Evolutionary conservation across 2,113 vertebrate genomes (phyloP), one percentile per base, ranked within the genome.

Genomic region (Coptodon rendalli): DNA sequence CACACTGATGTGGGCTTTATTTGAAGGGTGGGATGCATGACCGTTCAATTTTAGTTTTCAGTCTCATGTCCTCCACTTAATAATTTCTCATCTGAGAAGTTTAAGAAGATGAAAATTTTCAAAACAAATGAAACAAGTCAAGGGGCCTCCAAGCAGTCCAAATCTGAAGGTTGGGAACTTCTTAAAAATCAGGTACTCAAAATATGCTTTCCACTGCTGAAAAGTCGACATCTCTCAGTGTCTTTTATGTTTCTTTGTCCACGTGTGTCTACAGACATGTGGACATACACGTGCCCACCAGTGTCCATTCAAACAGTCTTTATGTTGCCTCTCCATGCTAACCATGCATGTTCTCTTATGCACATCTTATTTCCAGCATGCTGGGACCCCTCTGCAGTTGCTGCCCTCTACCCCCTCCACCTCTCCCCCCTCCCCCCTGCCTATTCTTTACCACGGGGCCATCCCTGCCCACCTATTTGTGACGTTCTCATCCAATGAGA

Each of bases 331-430:
- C 83, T 89, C 88, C 93, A 87, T 91, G 89, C 92, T 81, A 81
- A 87, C 84, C 82, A 61, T 63, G 83, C 90, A 85, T 59, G 66
- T 76, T 89, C 87, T 85, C 86, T 87, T 43, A 82, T 93, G 87
- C 90, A 92, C 93, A 93, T 95, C 92, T 94, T 95, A 94, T 95
- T 94, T 95, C 90, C 95, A 95, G 94, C 91, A 86, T 91, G 86
- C 86, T 16, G 16, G 91, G 50, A 85, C 87, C 90, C 91, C 92
- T 92, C 88, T 89, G 89, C 96, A 96, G 94, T 96, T 96, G 95
- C 93, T 95, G 86, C 92, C 94, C 94, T 87, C 91, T 59, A 85
- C 57, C 89, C 43, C 82, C 88, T 76, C 63, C 19, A 0, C 45
- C 59, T 1, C 31, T 27, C 24, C 43, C 29, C 73, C 13, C 34